Conservation (phyloP, 2,797 vertebrate genomes). For the Phoxinus dragarum region DNA sequence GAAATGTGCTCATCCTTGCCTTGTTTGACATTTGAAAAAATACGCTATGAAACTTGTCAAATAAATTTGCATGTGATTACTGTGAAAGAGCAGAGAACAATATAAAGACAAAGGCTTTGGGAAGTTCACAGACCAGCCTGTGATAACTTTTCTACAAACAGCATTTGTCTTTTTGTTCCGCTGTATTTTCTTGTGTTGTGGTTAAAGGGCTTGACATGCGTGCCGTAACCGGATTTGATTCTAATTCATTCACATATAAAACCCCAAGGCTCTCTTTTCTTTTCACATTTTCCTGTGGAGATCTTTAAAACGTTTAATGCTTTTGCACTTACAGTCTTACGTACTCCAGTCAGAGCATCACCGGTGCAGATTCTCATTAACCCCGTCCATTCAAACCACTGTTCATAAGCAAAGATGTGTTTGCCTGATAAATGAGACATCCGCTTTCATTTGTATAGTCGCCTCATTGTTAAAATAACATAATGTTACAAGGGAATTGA, state of each 20-base stretch:
- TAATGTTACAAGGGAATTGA: constrained; percentile 40
- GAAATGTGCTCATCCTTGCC: constrained; percentile 31
- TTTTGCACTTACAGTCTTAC: background rate
- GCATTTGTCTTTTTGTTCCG: constrained; percentile 37
- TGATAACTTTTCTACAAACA: constrained; percentile 31
- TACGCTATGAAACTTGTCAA: constrained; percentile 39
- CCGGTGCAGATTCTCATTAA: constrained; percentile 39
- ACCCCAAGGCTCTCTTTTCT: constrained; percentile 21
- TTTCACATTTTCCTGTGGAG: constrained; percentile 18
- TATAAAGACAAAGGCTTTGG: constrained; percentile 40
- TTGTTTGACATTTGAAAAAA: constrained; percentile 56
- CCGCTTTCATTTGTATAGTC: constrained; percentile 44
- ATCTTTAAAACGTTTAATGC: constrained; percentile 8
- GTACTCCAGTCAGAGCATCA: background rate
- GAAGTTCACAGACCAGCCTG: constrained; percentile 22
- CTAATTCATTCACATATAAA: constrained; percentile 43
- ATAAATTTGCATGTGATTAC: constrained; percentile 53
- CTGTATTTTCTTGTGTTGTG: constrained; percentile 39
- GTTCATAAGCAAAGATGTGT: constrained; percentile 48
- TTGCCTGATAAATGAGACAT: constrained; percentile 46
- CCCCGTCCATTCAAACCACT: constrained; percentile 31
- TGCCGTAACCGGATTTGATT: constrained; percentile 25
- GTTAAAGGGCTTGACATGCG: constrained; percentile 40
- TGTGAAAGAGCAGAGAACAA: constrained; percentile 30
- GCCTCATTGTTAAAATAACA: constrained; percentile 29